Conservation (phyloP, 2,113 vertebrate species). For the Passer domesticus region DNA sequence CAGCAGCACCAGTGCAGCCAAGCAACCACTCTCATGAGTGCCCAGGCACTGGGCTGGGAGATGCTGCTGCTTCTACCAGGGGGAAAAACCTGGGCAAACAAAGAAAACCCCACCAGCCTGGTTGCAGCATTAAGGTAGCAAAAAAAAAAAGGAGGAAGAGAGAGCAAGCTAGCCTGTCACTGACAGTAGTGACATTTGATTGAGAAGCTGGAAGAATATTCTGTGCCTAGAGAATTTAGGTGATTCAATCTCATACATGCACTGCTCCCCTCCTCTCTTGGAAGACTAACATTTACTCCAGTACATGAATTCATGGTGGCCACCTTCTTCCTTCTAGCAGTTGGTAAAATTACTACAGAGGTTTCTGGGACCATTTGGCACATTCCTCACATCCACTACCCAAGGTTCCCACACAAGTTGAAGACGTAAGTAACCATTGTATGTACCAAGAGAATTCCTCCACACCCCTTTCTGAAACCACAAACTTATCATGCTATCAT, state of each 20-base stretch:
- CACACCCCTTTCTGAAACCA: conserved; percentile 26
- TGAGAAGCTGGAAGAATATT: background rate
- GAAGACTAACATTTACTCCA: background rate
- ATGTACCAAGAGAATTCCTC: background rate
- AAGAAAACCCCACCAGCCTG: background rate
- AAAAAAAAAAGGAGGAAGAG: background rate
- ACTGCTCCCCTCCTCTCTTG: background rate
- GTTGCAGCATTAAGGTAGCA: background rate
- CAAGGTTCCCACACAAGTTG: background rate
- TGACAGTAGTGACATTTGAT: background rate
- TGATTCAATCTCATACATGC: background rate
- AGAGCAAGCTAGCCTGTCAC: background rate
- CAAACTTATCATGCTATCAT: background rate
- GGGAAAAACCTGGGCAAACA: background rate
- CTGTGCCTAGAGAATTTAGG: background rate
- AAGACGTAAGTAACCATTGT: background rate
- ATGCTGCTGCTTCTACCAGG: background rate
- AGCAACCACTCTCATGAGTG: rapidly evolving
- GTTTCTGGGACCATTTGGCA: background rate
- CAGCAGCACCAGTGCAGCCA: background rate
- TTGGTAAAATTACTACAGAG: background rate
- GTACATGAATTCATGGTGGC: background rate
- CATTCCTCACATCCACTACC: background rate
- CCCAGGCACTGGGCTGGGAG: background rate
- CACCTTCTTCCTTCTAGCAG: background rate